Base-by-base conservation (phyloP, 2,888 invertebrate species). In the Pachycephus smyrnensis region DNA sequence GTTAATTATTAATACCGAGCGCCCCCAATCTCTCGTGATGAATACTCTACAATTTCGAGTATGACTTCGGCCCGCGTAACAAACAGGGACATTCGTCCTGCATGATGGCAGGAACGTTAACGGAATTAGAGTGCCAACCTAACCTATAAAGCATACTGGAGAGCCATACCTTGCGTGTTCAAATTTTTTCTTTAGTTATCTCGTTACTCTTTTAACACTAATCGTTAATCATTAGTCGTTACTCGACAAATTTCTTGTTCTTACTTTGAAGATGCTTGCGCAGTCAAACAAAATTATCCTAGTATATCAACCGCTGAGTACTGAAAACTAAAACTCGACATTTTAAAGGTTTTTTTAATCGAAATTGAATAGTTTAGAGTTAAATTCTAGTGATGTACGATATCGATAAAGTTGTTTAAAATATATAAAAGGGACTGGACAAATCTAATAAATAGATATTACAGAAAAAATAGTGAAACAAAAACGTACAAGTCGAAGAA, bases 1-100 rank as follows among this genome's bases (percentile, higher is more conserved):
- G 80, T 81, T 82, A 85, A 87, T 87, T 83, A 86, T 87, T 87
- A 84, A 87, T 85, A 78, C 71, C 31, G 71, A 55, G 73, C 33
- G 73, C 15, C 76, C 35, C 36, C 79, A 78, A 81, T 80, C 80
- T 77, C 36, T 75, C 55, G 80, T 80, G 81, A 83, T 80, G 85
- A 86, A 86, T 85, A 80, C 79, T 36, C 69, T 76, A 79, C 82
- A 82, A 85, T 84, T 84, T 84, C 71, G 71, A 71, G 71, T 71
- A 31, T 23, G 33, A 31, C 23, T 71, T 71, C 71, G 33, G 12
- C 31, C 33, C 31, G 71, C 31, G 15, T 33, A 33, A 71, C 71
- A 71, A 71, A 71, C 71, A 71, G 23, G 71, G 71, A 32, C 71
- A 71, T 71, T 71, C 71, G 32, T 71, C 71, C 71, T 71, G 31